Base-by-base conservation (phyloP, 2,113 vertebrate species). In the Genyomyrus donnyi region DNA sequence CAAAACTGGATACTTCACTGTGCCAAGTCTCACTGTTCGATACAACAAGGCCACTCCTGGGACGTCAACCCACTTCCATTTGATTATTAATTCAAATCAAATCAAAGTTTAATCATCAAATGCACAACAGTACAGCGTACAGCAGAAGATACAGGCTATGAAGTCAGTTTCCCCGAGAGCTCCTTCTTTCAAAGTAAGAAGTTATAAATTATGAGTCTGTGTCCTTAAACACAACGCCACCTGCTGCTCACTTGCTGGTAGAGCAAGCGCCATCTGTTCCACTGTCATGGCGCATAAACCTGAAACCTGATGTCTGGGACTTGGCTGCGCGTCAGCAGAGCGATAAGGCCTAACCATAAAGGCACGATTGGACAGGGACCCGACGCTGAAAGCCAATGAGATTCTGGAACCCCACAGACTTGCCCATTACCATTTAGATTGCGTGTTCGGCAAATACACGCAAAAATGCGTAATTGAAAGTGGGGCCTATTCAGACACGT, bases 351-450 rank as follows among this genome's bases (percentile, higher is more conserved):
- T 80, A 39, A 80, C 39, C 9, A 80, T 80, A 80, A 80, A 80
- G 74, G 27, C 4, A 17, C 15, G 31, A 39, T 80, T 17, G 74
- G 74, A 80, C 74, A 2, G 74, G 74, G 35, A 17, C 11, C 8
- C 5, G 17, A 39, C 17, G 15, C 35, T 19, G 35, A 19, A 15
- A 80, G 74, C 35, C 74, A 39, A 80, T 39, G 74, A 19, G 74
- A 80, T 42, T 35, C 74, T 7, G 74, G 74, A 80, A 80, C 35
- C 21, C 27, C 35, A 89, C 90, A 91, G 88, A 92, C 92, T 92
- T 89, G 62, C 90, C 66, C 88, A 95, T 95, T 94, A 94, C 92
- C 92, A 94, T 95, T 95, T 95, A 94, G 93, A 95, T 94, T 94
- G 91, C 91, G 91, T 85, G 84, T 88, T 89, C 85, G 92, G 91